Base-by-base conservation (phyloP, 1,140 invertebrate species). In the Drosophila willistoni region DNA sequence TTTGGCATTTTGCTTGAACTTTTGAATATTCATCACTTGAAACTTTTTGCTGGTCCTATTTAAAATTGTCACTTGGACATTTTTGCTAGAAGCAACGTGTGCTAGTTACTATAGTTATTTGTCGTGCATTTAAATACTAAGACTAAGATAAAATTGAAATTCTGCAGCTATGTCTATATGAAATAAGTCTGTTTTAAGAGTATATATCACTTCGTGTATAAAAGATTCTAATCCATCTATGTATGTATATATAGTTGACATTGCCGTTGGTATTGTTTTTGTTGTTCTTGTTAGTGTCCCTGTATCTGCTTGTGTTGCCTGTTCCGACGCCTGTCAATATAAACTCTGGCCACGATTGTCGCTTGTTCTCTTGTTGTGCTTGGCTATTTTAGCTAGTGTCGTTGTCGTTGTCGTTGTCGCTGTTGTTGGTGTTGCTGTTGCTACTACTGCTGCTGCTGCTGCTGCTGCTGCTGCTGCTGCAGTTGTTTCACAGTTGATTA, bases 401-500 rank as follows among this genome's bases (percentile, higher is more conserved):
- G 68, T 66, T 81, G 73, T 60, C 61, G 68, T 64, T 81, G 73
- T 71, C 77, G 84, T 73, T 84, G 73, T 75, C 89, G 84, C 84
- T 87, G 42, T 0, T 12, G 14, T 44, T 14, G 41, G 1, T 42
- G 7, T 7, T 44, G 73, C 71, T 83, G 80, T 68, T 84, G n/a
- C n/a, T n/a, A n/a, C n/a, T n/a, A n/a, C 12, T 39, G 12, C 44
- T 51, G 17, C 9, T 47, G 44, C 44, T 51, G 71, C 73, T 83
- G 84, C 80, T n/a, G 77, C 12, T 39, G 12, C 44, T 51, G 17
- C 9, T 47, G 44, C 44, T 51, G 71, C 73, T 83, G 84, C 80
- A 89, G 77, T 89, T 89, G 84, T 89, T 89, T 89, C 80, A 89
- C 84, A 89, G 84, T 89, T 89, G 84, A 89, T 89, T 89, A 89